Base-by-base conservation (phyloP, 2,888 invertebrate species). In the Nymphalis polychloros region DNA sequence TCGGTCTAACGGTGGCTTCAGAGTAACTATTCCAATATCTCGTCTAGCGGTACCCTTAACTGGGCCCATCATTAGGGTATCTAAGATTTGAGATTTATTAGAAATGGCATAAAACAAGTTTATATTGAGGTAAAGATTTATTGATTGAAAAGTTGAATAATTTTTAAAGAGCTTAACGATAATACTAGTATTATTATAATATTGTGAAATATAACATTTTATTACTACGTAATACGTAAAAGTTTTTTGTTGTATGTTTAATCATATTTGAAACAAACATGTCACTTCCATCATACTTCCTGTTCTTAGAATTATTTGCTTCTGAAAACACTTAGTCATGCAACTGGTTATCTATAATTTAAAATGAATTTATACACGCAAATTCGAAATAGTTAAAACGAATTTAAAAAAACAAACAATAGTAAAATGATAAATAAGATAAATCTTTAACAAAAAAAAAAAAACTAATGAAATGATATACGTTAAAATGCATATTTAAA, bases 61-160 rank as follows among this genome's bases (percentile, higher is more conserved):
- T 68, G 63, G 67, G 71, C 64, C 70, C 66, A 71, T 76, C 47
- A 63, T 52, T 59, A 17, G 64, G 23, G 69, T 69, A 46, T 5
- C n/a, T 16, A 47, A 59, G 59, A 20, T 19, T 17, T n/a, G 55
- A 17, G 31, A n/a, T 19, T n/a, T 31, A 35, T n/a, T 55, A n/a
- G 55, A 55, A 55, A 35, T 55, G 35, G 0, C 31, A 55, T 8
- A 2, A 23, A 23, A 23, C 23, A 23, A 23, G 23, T 23, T 23
- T 23, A 23, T 23, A 23, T 23, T 35, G 35, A 35, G 6, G 35
- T 35, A 35, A 8, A 35, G 35, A 41, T 41, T 8, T 35, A 35
- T 35, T 35, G 35, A 35, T 35, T 35, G 2, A 5, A 31, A 31
- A 31, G 0, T 31, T 7, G 3, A 31, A 31, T 31, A 8, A 31